These are phyloP conservation scores for Xyrichtys novacula DNA, from an alignment of 2,797 vertebrate species.

Conservation along the genomic window DNA sequence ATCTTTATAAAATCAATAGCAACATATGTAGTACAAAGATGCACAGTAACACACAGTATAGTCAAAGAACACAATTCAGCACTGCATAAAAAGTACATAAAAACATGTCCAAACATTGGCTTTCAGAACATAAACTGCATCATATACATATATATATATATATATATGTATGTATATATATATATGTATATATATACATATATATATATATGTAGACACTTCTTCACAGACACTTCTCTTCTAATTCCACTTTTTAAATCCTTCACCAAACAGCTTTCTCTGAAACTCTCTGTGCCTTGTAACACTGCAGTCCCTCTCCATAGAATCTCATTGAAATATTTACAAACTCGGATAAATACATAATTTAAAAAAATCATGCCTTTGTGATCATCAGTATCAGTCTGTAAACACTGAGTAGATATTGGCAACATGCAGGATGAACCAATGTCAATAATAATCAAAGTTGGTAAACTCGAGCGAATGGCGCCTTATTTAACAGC, in stretches of 20 bases:
- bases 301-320: constrained; percentile 32
- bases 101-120: constrained; percentile 79
- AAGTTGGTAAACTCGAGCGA: constrained; percentile 52
- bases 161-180: constrained; percentile 85
- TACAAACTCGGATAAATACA: constrained; percentile 72
- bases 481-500: constrained; percentile 37
- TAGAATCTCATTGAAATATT: constrained; percentile 59
- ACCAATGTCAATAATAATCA: constrained; percentile 51
- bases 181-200: constrained; percentile 87
- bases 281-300: constrained; percentile 12
- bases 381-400: constrained; percentile 59
- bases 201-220: constrained; percentile 84
- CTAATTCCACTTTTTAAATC: constrained; percentile 29
- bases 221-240: constrained; percentile 57
- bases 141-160: constrained; percentile 94
- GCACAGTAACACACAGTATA: constrained; percentile 74
- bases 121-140: constrained; percentile 86
- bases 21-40: constrained; percentile 78
- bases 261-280: constrained; percentile 21
- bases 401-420: constrained; percentile 79
- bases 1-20: constrained; percentile 86
- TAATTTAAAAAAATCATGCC: constrained; percentile 75
- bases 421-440: constrained; percentile 86
- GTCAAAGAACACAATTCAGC: constrained; percentile 78
- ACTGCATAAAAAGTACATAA: constrained; percentile 84